These are phyloP conservation scores for Heliangelus exortis DNA, from an alignment of 2,797 vertebrate genomes.

Conservation along the genomic window DNA sequence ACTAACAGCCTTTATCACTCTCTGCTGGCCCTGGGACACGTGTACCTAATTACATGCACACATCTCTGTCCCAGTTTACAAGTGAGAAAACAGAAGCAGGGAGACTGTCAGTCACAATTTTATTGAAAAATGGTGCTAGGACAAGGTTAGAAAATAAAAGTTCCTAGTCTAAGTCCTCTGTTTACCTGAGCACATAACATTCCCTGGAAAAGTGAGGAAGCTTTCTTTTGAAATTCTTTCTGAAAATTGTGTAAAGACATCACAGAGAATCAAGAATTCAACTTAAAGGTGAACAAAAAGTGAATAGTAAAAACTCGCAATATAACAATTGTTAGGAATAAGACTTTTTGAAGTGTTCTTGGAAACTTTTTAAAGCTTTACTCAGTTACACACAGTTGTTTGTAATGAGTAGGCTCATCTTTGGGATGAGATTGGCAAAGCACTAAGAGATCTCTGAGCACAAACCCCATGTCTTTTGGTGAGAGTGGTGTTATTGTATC, in stretches of 20 bases:
- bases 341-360: neutral
- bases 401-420: neutral
- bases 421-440: neutral
- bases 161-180: neutral
- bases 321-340: neutral
- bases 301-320: neutral
- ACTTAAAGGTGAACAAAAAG: neutral
- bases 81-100: neutral
- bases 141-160: neutral
- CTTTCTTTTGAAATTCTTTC: neutral
- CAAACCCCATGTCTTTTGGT: neutral
- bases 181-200: neutral
- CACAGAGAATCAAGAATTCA: neutral
- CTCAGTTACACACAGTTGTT: neutral
- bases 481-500: neutral
- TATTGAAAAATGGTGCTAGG: neutral
- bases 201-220: neutral
- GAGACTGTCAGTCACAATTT: neutral
- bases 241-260: neutral
- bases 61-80: neutral
- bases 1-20: constrained; percentile 10
- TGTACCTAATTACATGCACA: neutral
- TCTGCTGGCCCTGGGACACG: neutral
- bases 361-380: neutral
- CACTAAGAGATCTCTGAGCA: neutral